These are phyloP conservation scores for Panulirus ornatus DNA, from an alignment of 1,140 invertebrate species.

Conservation along the genomic window DNA sequence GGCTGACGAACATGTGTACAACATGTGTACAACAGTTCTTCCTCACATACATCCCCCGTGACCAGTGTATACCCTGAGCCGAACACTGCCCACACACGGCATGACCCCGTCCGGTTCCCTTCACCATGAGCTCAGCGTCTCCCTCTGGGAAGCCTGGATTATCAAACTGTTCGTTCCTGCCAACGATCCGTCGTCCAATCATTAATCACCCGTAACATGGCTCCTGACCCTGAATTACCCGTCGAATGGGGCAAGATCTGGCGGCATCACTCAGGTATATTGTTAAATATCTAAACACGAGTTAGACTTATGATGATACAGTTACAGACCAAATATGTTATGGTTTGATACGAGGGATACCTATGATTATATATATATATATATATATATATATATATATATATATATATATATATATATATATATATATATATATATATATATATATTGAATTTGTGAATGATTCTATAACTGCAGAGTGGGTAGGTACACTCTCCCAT, in stretches of 20 bases:
- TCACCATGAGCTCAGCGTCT: neutral
- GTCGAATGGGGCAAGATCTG: too few relatives aligned
- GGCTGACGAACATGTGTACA: neutral
- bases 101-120: neutral
- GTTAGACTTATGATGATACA: neutral
- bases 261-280: too few relatives aligned
- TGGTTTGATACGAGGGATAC: too few relatives aligned
- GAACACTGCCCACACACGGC: neutral
- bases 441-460: too few relatives aligned
- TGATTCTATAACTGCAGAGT: too few relatives aligned
- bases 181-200: too few relatives aligned
- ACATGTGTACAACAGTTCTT: too few relatives aligned
- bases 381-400: conserved; percentile 39
- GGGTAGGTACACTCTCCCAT: neutral
- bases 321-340: neutral
- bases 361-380: neutral
- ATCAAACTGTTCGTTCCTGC: neutral
- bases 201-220: too few relatives aligned
- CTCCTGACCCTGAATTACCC: too few relatives aligned
- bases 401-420: conserved; percentile 36
- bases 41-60: too few relatives aligned
- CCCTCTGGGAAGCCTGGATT: neutral
- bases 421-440: conserved; percentile 41
- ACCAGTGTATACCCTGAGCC: neutral
- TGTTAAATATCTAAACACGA: neutral